Evolutionary conservation across 2,797 vertebrate species (phyloP).

Genomic region (Neostethus bicornis): DNA sequence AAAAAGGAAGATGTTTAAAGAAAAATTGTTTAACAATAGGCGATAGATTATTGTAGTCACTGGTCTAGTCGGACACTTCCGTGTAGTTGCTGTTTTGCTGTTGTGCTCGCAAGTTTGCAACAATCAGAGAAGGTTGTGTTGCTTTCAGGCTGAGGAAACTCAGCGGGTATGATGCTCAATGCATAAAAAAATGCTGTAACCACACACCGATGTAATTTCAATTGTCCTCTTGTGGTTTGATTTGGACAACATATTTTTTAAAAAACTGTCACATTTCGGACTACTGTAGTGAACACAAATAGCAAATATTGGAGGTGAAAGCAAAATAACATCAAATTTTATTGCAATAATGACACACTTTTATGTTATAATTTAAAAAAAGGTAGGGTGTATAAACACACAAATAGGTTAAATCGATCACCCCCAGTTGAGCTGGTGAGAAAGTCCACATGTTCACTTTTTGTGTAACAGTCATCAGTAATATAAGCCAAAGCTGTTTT

Average conservation of each 20-base stretch:
- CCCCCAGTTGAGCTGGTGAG: constrained; percentile 78
- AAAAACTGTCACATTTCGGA: constrained; percentile 41
- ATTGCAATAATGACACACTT: constrained; percentile 74
- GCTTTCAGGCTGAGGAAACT: constrained; percentile 72
- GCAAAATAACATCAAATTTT: constrained; percentile 80
- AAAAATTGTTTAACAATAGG: constrained; percentile 65
- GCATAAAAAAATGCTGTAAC: constrained; percentile 65
- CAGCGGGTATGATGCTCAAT: constrained; percentile 69
- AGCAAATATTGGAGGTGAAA: constrained; percentile 55
- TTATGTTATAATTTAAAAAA: constrained; percentile 83
- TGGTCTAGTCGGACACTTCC: constrained; percentile 88
- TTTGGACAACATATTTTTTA: constrained; percentile 39
- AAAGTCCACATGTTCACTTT: constrained; percentile 81
- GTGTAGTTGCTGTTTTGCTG: constrained; percentile 84
- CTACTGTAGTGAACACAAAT: constrained; percentile 48
- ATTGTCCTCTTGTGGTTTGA: constrained; percentile 67
- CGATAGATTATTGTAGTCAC: constrained; percentile 81
- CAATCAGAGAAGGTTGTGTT: constrained; percentile 71
- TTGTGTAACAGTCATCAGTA: constrained; percentile 96
- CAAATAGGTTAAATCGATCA: constrained; percentile 77
- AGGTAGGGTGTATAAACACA: constrained; percentile 88
- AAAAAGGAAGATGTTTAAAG: constrained; percentile 76
- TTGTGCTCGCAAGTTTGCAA: constrained; percentile 82
- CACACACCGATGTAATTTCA: constrained; percentile 73
- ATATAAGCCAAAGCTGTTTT: constrained; percentile 97